Conservation (phyloP, 2,888 invertebrate species). For the Agrochola macilenta region DNA sequence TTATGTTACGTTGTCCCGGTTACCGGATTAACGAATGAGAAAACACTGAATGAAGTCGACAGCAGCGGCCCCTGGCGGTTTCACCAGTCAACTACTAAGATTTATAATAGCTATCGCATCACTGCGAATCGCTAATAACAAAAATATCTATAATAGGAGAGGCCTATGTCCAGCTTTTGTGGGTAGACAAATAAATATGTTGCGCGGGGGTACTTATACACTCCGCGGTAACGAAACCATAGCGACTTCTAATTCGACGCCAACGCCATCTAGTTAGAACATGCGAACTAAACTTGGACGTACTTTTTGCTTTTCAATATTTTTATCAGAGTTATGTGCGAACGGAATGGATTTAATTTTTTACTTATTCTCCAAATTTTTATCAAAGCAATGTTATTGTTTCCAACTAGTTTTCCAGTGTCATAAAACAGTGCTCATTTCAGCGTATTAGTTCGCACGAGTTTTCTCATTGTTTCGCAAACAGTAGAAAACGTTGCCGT, state of each 20-base stretch:
- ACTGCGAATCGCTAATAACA: slow-evolving; percentile 20
- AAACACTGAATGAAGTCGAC: background rate
- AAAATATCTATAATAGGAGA: slow-evolving; percentile 39
- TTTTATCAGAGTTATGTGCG: background rate
- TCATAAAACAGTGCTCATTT: background rate
- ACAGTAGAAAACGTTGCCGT: slow-evolving; percentile 47
- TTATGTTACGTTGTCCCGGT: background rate
- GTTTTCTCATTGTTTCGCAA: slow-evolving; percentile 49
- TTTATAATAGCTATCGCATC: slow-evolving; percentile 18
- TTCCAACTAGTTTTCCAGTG: background rate
- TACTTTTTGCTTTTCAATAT: background rate
- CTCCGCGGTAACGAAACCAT: slow-evolving; percentile 34
- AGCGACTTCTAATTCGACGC: slow-evolving; percentile 39
- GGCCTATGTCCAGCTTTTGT: slow-evolving; percentile 44
- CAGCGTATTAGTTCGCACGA: slow-evolving; percentile 10
- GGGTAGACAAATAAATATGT: background rate
- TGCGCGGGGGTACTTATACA: background rate
- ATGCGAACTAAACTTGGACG: slow-evolving; percentile 2
- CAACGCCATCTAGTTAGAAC: slow-evolving; percentile 36
- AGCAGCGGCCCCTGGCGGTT: background rate
- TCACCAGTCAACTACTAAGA: too few relatives aligned
- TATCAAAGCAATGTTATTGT: too few relatives aligned
- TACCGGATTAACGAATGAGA: too few relatives aligned
- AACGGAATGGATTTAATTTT: background rate
- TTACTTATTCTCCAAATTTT: background rate